Conservation (phyloP, 2,113 vertebrate species). For the Archilochus colubris region DNA sequence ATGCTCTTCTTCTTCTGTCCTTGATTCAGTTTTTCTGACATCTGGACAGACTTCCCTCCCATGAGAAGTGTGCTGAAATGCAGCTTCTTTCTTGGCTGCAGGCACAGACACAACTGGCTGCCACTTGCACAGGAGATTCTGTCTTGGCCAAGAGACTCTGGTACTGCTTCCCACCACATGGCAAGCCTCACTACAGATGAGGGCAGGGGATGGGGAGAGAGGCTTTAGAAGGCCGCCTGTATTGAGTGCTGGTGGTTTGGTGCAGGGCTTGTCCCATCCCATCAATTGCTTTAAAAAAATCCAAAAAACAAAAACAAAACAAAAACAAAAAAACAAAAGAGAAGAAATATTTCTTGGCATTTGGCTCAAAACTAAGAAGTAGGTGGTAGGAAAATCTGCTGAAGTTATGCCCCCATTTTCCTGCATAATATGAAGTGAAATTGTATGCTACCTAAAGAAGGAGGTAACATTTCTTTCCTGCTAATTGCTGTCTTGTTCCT, state of each 20-base stretch:
- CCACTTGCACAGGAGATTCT: not conserved
- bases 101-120: not conserved
- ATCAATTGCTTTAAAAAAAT: not conserved
- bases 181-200: not conserved
- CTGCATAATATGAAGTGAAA: not conserved
- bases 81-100: not conserved
- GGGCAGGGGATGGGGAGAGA: not conserved
- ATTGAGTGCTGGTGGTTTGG: rapidly evolving
- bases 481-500: not conserved
- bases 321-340: too few species aligned
- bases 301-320: too few species aligned
- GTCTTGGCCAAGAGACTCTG: not conserved
- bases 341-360: not conserved
- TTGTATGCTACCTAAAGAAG: not conserved
- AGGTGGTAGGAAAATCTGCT: not conserved
- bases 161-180: not conserved
- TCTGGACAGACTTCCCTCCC: not conserved
- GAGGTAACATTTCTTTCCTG: not conserved
- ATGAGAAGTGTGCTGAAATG: not conserved
- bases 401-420: not conserved
- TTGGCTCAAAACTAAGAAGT: not conserved
- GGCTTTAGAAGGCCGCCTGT: not conserved
- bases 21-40: not conserved
- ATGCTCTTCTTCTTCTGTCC: not conserved
- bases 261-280: not conserved